These are phyloP conservation scores for Drosophila nigrodunni DNA, from an alignment of 1,140 invertebrate species.

Conservation along the genomic window DNA sequence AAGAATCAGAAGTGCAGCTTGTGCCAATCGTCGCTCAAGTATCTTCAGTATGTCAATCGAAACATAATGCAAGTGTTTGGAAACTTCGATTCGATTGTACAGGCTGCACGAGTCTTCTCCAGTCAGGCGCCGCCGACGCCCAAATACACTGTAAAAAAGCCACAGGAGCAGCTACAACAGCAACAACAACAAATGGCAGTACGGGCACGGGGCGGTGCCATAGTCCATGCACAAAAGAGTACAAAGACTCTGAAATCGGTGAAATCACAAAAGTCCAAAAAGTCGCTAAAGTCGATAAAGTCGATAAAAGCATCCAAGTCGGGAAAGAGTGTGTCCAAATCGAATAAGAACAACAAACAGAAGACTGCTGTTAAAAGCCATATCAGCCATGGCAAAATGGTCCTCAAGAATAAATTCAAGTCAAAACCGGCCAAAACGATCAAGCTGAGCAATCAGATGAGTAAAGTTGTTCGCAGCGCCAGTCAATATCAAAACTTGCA, in stretches of 20 bases:
- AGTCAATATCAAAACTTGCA: constrained; percentile 59
- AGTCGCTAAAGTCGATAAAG: constrained; percentile 41
- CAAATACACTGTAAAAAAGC: constrained; percentile 59
- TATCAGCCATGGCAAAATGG: constrained; percentile 53
- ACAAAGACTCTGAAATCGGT: constrained; percentile 20
- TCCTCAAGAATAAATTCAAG: constrained; percentile 56
- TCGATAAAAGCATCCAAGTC: constrained; percentile 47
- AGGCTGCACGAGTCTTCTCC: constrained; percentile 66
- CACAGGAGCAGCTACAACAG: not conserved
- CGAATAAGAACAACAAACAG: constrained; percentile 21
- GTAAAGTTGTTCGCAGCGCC: constrained; percentile 50
- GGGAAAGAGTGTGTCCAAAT: constrained; percentile 10
- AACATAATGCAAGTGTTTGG: constrained; percentile 77
- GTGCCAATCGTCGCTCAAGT: constrained; percentile 73
- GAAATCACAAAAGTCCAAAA: constrained; percentile 47
- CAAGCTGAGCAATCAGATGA: constrained; percentile 26
- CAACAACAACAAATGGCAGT: not conserved
- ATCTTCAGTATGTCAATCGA: constrained; percentile 74
- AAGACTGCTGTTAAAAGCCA: constrained; percentile 12
- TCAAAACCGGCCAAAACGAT: not conserved
- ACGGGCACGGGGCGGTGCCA: constrained; percentile 49
- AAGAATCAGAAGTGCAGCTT: constrained; percentile 61
- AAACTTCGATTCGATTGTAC: constrained; percentile 64
- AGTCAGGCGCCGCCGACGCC: constrained; percentile 53
- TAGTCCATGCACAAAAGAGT: constrained; percentile 25